phyloP scores from a whole-genome alignment of 2,797 vertebrate genomes.

The Urosaurus nigricauda region DNA sequence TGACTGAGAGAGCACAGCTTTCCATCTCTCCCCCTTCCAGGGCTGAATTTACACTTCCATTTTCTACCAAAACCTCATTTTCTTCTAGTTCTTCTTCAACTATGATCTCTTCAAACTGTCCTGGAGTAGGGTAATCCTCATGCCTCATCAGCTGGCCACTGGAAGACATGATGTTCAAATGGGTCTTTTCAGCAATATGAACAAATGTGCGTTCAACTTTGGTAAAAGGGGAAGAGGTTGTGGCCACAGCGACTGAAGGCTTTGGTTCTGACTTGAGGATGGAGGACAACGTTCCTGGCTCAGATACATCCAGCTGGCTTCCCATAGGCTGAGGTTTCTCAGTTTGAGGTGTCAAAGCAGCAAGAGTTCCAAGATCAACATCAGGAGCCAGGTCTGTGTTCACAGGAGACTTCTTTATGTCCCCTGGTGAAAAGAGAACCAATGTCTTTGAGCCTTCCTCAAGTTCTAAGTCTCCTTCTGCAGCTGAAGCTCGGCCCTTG shows the following conservation, averaged over 20 bases:
- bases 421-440: slow-evolving; percentile 95
- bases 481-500: slow-evolving; percentile 86
- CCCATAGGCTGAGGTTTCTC: slow-evolving; percentile 86
- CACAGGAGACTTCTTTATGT: slow-evolving; percentile 91
- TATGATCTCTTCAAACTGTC: slow-evolving; percentile 79
- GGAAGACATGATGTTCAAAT: slow-evolving; percentile 94
- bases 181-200: slow-evolving; percentile 96
- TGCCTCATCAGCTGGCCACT: slow-evolving; percentile 82
- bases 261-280: slow-evolving; percentile 89
- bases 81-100: slow-evolving; percentile 73
- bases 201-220: slow-evolving; percentile 97
- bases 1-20: slow-evolving; percentile 62
- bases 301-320: slow-evolving; percentile 85
- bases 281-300: slow-evolving; percentile 89
- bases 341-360: slow-evolving; percentile 82
- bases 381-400: slow-evolving; percentile 85
- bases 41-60: slow-evolving; percentile 66
- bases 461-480: slow-evolving; percentile 91
- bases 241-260: slow-evolving; percentile 79
- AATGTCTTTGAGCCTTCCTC: slow-evolving; percentile 97
- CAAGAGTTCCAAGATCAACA: slow-evolving; percentile 86
- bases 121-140: slow-evolving; percentile 74
- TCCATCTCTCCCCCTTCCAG: slow-evolving; percentile 74
- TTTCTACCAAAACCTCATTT: slow-evolving; percentile 70
- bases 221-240: slow-evolving; percentile 92